Base-by-base conservation (phyloP, 2,113 vertebrate species). In the Percina caprodes region DNA sequence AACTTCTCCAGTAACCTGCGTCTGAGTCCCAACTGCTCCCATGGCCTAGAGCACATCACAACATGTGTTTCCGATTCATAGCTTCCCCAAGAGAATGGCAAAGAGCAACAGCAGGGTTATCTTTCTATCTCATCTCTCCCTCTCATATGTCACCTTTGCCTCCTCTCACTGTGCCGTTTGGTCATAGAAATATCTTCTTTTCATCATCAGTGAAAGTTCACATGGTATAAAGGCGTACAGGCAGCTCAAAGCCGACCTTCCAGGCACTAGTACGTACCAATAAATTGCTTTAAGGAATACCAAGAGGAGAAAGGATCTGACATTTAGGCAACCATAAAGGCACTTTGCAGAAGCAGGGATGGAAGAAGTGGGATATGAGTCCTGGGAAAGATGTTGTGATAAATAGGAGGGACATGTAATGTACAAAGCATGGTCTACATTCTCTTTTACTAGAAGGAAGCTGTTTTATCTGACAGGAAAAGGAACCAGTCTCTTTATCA, bases 391-490 rank as follows among this genome's bases (percentile, higher is more conserved):
- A 82, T 80, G 65, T 48, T 67, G 59, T 45, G 73, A 89, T 84
- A 82, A 66, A 60, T 70, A 19, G 45, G 33, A 67, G 65, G 59
- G 30, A 71, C 68, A 69, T 75, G 74, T 63, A 62, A 83, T 78
- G 76, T 73, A 8, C 65, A 70, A 35, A 23, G 58, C 23, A 14
- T 24, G 15, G 6, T 24, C 59, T 66, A 55, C 80, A 60, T 42
- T 83, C 49, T 23, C 24, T 82, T 75, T 52, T 15, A 66, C 62
- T 6, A 9, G 45, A 52, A 69, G 82, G 88, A 87, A 76, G 55
- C 68, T 42, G 61, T 69, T 85, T 88, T 74, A 89, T 90, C 88
- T 66, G 54, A 33, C 77, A 91, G 92, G 90, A 91, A 90, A 69
- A 52, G 0, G 39, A 86, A 89, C 58, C 49, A 49, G 63, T 63